Base-by-base conservation (phyloP, 2,113 vertebrate genomes). In the Aegypius monachus region DNA sequence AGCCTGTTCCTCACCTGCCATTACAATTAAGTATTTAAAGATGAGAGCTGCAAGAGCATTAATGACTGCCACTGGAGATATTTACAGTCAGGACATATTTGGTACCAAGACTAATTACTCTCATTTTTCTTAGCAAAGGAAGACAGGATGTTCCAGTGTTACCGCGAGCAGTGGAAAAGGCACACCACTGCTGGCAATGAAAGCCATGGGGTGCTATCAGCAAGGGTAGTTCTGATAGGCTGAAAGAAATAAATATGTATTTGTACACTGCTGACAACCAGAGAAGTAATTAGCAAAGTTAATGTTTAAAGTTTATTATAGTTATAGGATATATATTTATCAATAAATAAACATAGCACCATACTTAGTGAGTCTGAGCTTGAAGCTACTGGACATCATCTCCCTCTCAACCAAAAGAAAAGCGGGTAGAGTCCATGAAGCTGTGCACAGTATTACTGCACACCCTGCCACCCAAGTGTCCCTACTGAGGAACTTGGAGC, bases 111-210 rank as follows among this genome's bases (percentile, higher is more conserved):
- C 40, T 31, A 47, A 81, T 16, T 17, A 29, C 45, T 61, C 53
- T 82, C 47, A 11, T 50, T 45, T 32, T 40, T 38, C 58, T 15
- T 11, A 32, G 40, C 25, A 50, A 47, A 71, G 40, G 8, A 21
- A 90, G 27, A 32, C 61, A 53, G 38, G 61, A 61, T 43, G 56
- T 53, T 74, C 55, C 4, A 40, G 26, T 20, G 7, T 34, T 31
- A 45, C 43, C 5, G 3, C 53, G 45, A 47, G 45, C 45, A 27
- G 32, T 5, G n/a, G 80, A n/a, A 68, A 81, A 79, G 52, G 56
- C 38, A 38, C 20, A 3, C 4, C 5, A 0, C 3, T 16, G 63
- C 85, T 47, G 29, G 48, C 32, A 43, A 14, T 0, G 16, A 73
- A 55, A 79, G 36, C 40, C 61, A 31, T 1, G 2, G 15, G 68